Base-by-base conservation (phyloP, 2,113 vertebrate genomes). In the Neopipo cinnamomea region DNA sequence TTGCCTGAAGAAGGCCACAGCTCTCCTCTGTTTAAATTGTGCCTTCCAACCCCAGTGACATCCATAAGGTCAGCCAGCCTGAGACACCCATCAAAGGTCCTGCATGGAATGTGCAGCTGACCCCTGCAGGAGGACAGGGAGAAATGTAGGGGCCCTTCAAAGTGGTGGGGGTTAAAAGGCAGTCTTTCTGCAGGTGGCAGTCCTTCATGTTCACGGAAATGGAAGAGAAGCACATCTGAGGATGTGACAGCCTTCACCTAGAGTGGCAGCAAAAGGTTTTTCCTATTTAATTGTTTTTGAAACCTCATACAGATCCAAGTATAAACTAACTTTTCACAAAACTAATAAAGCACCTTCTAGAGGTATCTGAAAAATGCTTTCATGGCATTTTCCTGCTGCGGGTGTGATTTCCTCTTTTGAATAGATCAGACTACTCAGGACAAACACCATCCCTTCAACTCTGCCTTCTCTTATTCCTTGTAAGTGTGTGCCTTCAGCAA, bases 61-160 rank as follows among this genome's bases (percentile, higher is more conserved):
- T 5, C 31, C 1, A 0, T 30, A 24, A 23, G 6, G 41, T 53
- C n/a, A 70, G 44, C 28, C 59, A 44, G 13, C 6, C 22, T 25
- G 63, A 24, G 44, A 47, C 33, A 52, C 18, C n/a, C 44, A 52
- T 53, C 37, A 46, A 71, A 41, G 19, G 9, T 28, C 41, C 46
- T 52, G 15, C 41, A 30, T 1, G 4, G 2, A 5, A 13, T 17
- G 5, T 1, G 1, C 27, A 44, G 33, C 19, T 30, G 62, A 15
- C 7, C 8, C 9, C 23, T 1, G 3, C 11, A 15, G 21, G 53
- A 47, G 28, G 14, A 19, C 50, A 68, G 30, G 30, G 18, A 61
- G 21, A 12, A 1, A 7, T 20, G n/a, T 4, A 3, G 25, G 27
- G 14, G 4, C 14, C 35, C 13, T 61, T 31, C 59, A 31, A 47